Evolutionary conservation across 1,140 invertebrate genomes (phyloP), one percentile per base, ranked within the genome.

Genomic region (Atta texana): DNA sequence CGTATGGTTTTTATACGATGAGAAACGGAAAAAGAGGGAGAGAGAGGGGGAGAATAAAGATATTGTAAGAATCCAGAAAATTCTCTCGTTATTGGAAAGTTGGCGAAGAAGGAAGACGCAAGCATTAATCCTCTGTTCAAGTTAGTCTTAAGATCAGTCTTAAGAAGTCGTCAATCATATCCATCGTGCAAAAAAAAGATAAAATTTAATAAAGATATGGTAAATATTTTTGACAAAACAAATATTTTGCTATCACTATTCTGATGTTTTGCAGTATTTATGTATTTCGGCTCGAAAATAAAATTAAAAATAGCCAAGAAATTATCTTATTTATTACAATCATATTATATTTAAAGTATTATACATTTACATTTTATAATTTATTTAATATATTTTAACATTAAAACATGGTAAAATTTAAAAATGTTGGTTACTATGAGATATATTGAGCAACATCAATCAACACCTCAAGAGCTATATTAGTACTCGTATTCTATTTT

Each of bases 1-100:
- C 88, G 88, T 89, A 90, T 89, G 88, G 88, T 90, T 90, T 90
- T 90, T 89, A 88, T 90, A 72, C 76, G 28, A 87, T 49, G 55
- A 89, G 69, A 88, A 88, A 88, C 85, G 86, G 77, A 89, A 90
- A 85, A 68, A 49, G 69, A 61, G 80, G 12, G 66, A 8, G 61
- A 89, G 61, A 53, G 72, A 74, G 84, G 75, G 88, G 78, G 81
- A 57, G 61, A n/a, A 39, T 49, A 18, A 84, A 72, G 69, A 84
- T 87, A 77, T 59, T 66, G 75, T 89, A 90, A 90, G 88, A 90
- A 89, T 82, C 84, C 69, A 69, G 57, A 72, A 85, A 89, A 63
- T 74, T 89, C 61, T 59, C 84, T 55, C 69, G 44, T 76, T 69
- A 28, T 63, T 51, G 74, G 21, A 59, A 89, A 71, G 76, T 82